A percentile compares a stretch with the other conserved stretches of the same genome.
Evolutionary conservation across 1,140 invertebrate genomes (phyloP).

Genomic region (Macrocentrus cingulum): DNA sequence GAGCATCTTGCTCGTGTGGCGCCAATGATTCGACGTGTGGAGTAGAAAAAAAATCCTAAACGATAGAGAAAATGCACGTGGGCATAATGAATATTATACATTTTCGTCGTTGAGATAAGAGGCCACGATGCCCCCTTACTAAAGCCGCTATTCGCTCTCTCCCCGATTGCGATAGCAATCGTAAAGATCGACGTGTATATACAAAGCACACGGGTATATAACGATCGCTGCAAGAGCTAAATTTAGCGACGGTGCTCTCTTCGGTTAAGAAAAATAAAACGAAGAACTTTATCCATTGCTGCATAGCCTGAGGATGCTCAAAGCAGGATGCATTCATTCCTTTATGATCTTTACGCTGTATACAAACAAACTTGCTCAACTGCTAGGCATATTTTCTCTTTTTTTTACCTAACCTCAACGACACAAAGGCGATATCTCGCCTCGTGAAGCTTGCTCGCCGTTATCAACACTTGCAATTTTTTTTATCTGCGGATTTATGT

Average conservation of each 20-base stretch:
- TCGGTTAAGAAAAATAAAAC: background rate
- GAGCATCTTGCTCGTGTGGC: constrained; percentile 7
- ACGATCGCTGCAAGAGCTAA: background rate
- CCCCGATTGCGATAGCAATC: background rate
- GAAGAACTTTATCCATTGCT: background rate
- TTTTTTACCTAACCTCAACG: too few species aligned
- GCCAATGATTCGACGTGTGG: background rate
- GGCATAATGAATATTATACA: too few species aligned
- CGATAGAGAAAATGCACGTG: too few species aligned
- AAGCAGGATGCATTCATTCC: too few species aligned
- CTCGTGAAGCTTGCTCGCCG: background rate
- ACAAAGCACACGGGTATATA: constrained; percentile 1
- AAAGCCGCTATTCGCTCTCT: background rate
- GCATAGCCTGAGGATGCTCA: background rate
- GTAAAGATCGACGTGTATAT: background rate
- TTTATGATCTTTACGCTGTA: too few species aligned
- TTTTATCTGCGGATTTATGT: too few species aligned
- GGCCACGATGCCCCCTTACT: background rate
- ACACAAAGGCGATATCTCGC: background rate
- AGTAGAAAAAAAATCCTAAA: too few species aligned
- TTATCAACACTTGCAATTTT: too few species aligned
- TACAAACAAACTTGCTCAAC: too few species aligned
- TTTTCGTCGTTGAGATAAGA: too few species aligned
- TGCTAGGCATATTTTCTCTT: too few species aligned
- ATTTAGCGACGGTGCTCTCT: background rate